A percentile compares a stretch with the other conserved stretches of the same genome.
Evolutionary conservation across 2,888 invertebrate genomes (phyloP).

Genomic region (Pelosia muscerda): DNA sequence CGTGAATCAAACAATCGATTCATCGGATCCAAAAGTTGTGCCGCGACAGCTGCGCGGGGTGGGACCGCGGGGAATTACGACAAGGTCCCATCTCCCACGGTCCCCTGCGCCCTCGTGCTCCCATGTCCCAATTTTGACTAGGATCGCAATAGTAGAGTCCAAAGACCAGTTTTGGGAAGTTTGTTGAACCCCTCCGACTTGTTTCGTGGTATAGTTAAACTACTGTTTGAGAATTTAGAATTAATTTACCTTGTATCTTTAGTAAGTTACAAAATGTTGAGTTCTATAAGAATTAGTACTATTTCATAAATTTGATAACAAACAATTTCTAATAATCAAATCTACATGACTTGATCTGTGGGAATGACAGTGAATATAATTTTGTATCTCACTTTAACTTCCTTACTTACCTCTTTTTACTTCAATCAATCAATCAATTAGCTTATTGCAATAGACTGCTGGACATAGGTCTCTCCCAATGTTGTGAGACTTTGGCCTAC

Average conservation of each 20-base stretch:
- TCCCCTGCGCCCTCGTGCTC: conserved; percentile 58
- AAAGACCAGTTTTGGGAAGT: conserved; percentile 56
- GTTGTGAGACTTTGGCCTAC: too few species aligned
- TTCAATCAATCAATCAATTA: too few species aligned
- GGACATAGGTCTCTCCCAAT: background rate
- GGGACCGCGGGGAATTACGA: conserved; percentile 61
- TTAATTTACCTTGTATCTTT: conserved; percentile 22
- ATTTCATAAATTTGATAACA: too few species aligned
- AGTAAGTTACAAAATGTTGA: background rate
- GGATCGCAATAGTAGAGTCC: conserved; percentile 50
- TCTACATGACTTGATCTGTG: background rate
- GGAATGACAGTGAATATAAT: too few species aligned
- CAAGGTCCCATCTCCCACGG: conserved; percentile 79
- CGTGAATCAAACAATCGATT: conserved; percentile 82
- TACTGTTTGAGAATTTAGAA: conserved; percentile 22
- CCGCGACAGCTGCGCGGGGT: conserved; percentile 79
- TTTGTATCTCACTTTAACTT: too few species aligned
- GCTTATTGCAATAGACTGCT: too few species aligned
- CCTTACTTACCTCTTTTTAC: too few species aligned
- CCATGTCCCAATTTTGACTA: conserved; percentile 54
- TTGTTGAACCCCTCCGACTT: conserved; percentile 24
- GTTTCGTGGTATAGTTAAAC: conserved; percentile 20
- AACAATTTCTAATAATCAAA: background rate
- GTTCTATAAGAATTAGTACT: background rate
- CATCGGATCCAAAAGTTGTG: conserved; percentile 70